Evolutionary conservation across 2,113 vertebrate species (phyloP), one percentile per base, ranked within the genome.

Genomic region (Scortum barcoo): DNA sequence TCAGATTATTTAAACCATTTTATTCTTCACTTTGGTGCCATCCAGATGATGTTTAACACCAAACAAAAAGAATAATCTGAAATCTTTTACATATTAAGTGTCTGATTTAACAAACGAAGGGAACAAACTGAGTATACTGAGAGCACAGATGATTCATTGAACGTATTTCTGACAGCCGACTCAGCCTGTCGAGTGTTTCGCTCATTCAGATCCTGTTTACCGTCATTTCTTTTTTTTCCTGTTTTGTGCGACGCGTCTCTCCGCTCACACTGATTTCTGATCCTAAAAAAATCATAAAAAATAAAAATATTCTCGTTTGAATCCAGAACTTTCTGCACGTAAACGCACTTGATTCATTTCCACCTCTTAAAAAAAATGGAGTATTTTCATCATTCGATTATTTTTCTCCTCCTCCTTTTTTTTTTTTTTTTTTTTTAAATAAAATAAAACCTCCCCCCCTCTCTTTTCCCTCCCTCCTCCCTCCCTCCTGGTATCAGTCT

Each of bases 401-500:
- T 13, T 6, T 7, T 9, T n/a, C 38, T 51, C 26, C 53, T 46
- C 40, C 62, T 14, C 74, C 30, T 28, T 61, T 56, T 20, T 20
- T 60, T 20, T 65, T 19, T 60, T 58, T 33, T 60, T 62, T 30
- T 42, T n/a, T n/a, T n/a, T n/a, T n/a, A n/a, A n/a, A n/a, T n/a
- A n/a, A n/a, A n/a, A n/a, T n/a, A n/a, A 36, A 36, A 36, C 33
- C 33, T 36, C 33, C 12, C 60, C 20, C 12, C 63, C 63, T 22
- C 44, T n/a, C n/a, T n/a, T n/a, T n/a, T n/a, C n/a, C 12, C 60
- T n/a, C 12, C 63, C 63, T 22, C 44, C 33, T n/a, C 62, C 81
- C 24, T 13, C 81, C 84, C 44, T 33, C 40, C 73, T 56, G 88
- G 93, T 90, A 89, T 88, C 94, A 93, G 95, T 94, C 95, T 92